These are phyloP conservation scores for Ptiloglossa arizonensis DNA, from an alignment of 1,140 invertebrate genomes.

Conservation along the genomic window DNA sequence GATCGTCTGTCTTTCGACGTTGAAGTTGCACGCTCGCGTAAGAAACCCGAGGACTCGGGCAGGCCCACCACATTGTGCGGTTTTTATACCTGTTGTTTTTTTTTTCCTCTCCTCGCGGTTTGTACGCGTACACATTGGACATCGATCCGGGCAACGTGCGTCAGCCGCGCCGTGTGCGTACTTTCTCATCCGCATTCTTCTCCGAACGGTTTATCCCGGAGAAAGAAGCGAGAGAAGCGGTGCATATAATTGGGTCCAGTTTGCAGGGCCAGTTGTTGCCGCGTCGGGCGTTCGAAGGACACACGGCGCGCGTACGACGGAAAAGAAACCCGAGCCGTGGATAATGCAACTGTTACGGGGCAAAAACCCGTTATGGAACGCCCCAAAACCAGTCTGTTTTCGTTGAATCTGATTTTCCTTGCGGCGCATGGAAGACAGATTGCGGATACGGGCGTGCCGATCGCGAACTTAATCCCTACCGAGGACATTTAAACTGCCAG, in stretches of 20 bases:
- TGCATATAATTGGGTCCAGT: conserved; percentile 50
- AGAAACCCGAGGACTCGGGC: conserved; percentile 13
- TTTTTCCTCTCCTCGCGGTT: neutral
- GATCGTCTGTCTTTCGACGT: neutral
- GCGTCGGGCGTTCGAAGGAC: conserved; percentile 9
- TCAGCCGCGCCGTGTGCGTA: neutral
- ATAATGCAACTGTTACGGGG: conserved; percentile 60
- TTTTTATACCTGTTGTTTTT: neutral
- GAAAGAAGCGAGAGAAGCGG: conserved; percentile 10
- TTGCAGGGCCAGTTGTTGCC: conserved; percentile 6
- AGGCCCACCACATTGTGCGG: neutral
- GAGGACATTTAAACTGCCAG: too few species aligned
- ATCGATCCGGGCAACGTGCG: conserved; percentile 22
- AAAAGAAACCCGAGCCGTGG: conserved; percentile 55
- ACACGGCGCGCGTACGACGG: neutral
- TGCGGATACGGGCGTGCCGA: neutral
- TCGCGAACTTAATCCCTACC: neutral
- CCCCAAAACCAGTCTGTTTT: conserved; percentile 42
- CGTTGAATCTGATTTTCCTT: neutral
- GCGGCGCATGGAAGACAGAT: neutral
- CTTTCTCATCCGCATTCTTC: conserved; percentile 54
- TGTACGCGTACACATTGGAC: conserved; percentile 22
- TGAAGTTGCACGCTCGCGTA: neutral
- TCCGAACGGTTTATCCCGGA: conserved; percentile 21
- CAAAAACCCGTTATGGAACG: conserved; percentile 66